Conservation (phyloP, 2,888 invertebrate genomes). For the Aspidiotus rigidus region DNA sequence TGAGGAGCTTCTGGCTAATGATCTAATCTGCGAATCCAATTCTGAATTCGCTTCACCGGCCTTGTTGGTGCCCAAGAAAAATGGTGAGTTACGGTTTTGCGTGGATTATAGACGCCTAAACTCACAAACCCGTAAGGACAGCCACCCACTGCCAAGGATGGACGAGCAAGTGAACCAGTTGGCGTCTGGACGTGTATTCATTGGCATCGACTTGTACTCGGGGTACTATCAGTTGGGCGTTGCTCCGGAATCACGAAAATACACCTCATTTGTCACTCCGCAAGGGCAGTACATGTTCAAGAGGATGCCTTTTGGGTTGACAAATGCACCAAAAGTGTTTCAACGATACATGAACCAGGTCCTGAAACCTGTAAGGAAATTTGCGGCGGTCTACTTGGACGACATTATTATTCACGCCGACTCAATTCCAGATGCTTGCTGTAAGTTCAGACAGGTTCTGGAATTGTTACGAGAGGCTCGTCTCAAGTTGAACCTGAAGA, state of each 20-base stretch:
- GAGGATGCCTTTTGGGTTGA: slow-evolving; percentile 9
- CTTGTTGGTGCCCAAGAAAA: not conserved
- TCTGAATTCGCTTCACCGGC: slow-evolving; percentile 7
- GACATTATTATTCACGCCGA: no score
- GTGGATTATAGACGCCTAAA: not conserved
- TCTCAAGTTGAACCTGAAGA: no score
- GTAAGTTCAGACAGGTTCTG: no score
- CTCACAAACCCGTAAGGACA: not conserved
- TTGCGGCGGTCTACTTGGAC: slow-evolving; percentile 11
- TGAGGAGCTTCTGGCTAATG: no score
- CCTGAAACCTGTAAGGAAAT: not conserved
- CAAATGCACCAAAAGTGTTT: slow-evolving; percentile 8
- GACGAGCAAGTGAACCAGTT: not conserved
- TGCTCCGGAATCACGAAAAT: not conserved
- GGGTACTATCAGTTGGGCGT: no score
- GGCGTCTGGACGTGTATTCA: not conserved
- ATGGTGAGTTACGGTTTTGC: not conserved
- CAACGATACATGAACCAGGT: slow-evolving; percentile 12
- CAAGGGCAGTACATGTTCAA: not conserved
- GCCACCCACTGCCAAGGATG: not conserved
- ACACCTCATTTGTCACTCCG: not conserved
- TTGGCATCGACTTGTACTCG: not conserved
- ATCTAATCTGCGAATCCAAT: not conserved
- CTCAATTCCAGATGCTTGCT: no score
- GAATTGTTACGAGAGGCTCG: no score